Percentiles rank a stretch among this genome's conserved stretches.
Evolutionary conservation across 2,888 invertebrate genomes (phyloP).

Genomic region (Hydriomena furcata): DNA sequence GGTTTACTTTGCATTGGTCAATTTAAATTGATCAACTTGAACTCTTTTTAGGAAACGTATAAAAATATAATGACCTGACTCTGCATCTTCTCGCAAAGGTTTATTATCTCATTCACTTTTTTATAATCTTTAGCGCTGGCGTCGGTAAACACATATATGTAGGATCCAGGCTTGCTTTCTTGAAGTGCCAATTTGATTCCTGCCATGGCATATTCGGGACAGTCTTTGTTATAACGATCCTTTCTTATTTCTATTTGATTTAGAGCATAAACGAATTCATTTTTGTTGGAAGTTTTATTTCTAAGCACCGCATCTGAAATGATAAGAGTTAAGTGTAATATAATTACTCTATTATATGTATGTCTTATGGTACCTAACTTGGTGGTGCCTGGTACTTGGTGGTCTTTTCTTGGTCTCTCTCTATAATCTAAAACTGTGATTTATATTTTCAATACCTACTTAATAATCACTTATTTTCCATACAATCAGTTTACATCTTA

Average conservation of each 20-base stretch:
- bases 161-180: slow-evolving; percentile 51
- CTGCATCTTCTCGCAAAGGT: slow-evolving; percentile 32
- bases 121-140: slow-evolving; percentile 36
- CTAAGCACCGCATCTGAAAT: slow-evolving; percentile 26
- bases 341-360: no score
- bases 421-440: no score
- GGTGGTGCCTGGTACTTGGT: no score
- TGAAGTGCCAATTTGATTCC: slow-evolving; percentile 57
- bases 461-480: no score
- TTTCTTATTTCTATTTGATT: slow-evolving; percentile 12
- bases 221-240: slow-evolving; percentile 34
- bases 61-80: slow-evolving; percentile 29
- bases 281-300: slow-evolving; percentile 16
- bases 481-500: no score
- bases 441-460: no score
- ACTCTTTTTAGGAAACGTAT: no score
- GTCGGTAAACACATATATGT: slow-evolving; percentile 49
- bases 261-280: slow-evolving; percentile 20
- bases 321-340: no score
- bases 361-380: no score
- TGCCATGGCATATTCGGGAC: slow-evolving; percentile 57
- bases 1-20: no score
- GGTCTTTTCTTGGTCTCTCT: no score
- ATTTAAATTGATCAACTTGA: no score
- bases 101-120: slow-evolving; percentile 23